Conservation (phyloP, 2,888 invertebrate species). For the Eurytoma adleriae region DNA sequence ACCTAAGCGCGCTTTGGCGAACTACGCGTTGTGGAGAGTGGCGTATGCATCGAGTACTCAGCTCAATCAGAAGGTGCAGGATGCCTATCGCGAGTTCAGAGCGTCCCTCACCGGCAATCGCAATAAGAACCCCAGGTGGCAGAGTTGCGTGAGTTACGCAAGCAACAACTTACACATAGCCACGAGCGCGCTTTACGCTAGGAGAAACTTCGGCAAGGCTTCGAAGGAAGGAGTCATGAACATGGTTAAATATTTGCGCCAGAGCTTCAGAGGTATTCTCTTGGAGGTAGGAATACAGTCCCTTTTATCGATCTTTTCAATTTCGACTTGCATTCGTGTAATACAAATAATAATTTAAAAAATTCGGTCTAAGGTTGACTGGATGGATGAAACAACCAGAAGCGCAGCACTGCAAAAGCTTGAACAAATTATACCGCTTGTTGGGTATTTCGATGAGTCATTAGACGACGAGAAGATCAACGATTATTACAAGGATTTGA, state of each 20-base stretch:
- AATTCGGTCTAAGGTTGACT: conserved; percentile 78
- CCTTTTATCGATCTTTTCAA: too few relatives aligned
- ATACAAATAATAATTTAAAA: too few relatives aligned
- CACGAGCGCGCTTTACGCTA: conserved; percentile 90
- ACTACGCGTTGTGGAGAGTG: conserved; percentile 91
- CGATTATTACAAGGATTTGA: conserved; percentile 82
- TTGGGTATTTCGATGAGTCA: conserved; percentile 94
- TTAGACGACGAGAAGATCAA: conserved; percentile 88
- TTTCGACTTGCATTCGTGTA: too few relatives aligned
- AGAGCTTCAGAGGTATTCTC: conserved; percentile 88
- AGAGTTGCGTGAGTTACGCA: conserved; percentile 90
- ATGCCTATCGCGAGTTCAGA: background rate
- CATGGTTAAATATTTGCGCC: conserved; percentile 89
- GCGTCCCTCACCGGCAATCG: conserved; percentile 89
- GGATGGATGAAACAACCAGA: conserved; percentile 94
- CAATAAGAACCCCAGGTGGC: conserved; percentile 92
- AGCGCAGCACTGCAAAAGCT: conserved; percentile 87
- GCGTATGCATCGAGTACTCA: conserved; percentile 2
- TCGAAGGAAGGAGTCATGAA: conserved; percentile 89
- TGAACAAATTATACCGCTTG: conserved; percentile 89
- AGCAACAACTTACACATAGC: conserved; percentile 85
- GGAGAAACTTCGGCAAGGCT: conserved; percentile 89
- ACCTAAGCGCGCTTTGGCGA: conserved; percentile 84
- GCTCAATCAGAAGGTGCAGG: conserved; percentile 14
- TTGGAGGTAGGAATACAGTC: conserved; percentile 76